phyloP scores from a whole-genome alignment of 2,888 invertebrate genomes.

The Apamea crenata region DNA sequence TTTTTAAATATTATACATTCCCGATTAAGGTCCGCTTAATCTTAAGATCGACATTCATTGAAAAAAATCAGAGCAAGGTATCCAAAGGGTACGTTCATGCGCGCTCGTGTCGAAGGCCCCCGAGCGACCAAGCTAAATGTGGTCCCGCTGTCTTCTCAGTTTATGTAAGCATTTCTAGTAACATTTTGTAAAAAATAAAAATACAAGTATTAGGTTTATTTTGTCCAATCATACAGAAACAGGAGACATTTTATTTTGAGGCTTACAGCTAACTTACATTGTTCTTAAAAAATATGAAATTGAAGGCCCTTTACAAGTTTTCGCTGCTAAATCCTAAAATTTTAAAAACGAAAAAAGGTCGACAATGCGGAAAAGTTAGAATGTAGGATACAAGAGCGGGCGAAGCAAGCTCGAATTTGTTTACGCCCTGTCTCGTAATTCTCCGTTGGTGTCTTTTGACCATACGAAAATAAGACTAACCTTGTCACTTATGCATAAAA shows the following conservation, averaged over 20 bases:
- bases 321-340: background rate
- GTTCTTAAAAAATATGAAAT: background rate
- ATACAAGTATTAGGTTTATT: background rate
- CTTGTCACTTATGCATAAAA: background rate
- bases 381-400: background rate
- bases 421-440: background rate
- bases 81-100: background rate
- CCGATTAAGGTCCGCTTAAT: background rate
- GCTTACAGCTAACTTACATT: too few relatives aligned
- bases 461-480: background rate
- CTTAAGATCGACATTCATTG: too few relatives aligned
- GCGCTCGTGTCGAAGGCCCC: background rate
- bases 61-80: background rate
- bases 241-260: background rate
- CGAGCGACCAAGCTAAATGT: background rate
- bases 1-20: background rate
- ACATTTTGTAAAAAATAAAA: background rate
- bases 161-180: background rate
- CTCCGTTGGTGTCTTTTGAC: background rate
- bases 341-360: background rate
- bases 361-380: background rate
- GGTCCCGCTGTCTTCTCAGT: background rate
- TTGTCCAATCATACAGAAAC: background rate
- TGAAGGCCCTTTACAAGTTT: background rate
- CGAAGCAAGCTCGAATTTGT: background rate